Percentiles rank a stretch among this genome's conserved stretches.
Evolutionary conservation across 2,888 invertebrate genomes (phyloP).

Genomic region (Metopia argyrocephala): DNA sequence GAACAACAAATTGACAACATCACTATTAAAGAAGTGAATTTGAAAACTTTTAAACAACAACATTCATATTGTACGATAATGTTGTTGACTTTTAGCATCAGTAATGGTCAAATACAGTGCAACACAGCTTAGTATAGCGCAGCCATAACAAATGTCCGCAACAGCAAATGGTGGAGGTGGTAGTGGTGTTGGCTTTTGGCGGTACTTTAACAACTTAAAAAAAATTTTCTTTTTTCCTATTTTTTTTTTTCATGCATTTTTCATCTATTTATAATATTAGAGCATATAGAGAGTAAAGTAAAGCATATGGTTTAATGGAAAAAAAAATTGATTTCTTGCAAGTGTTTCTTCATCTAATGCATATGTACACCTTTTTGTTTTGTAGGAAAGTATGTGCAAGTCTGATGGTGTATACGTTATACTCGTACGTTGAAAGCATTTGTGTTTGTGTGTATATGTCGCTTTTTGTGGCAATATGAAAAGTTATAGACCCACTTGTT

Average conservation of each 20-base stretch:
- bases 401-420: background rate
- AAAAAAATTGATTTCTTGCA: slow-evolving; percentile 51
- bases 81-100: slow-evolving; percentile 66
- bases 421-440: background rate
- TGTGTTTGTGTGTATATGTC: slow-evolving; percentile 9
- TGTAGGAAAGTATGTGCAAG: too few relatives aligned
- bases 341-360: slow-evolving; percentile 61
- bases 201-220: slow-evolving; percentile 54
- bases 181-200: slow-evolving; percentile 50
- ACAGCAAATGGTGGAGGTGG: slow-evolving; percentile 12
- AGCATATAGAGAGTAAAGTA: slow-evolving; percentile 1
- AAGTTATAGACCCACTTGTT: slow-evolving; percentile 65
- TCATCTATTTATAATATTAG: slow-evolving; percentile 28
- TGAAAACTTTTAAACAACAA: slow-evolving; percentile 54
- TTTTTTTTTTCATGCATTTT: slow-evolving; percentile 30
- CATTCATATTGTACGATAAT: slow-evolving; percentile 43
- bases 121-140: too few relatives aligned
- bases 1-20: slow-evolving; percentile 63
- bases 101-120: slow-evolving; percentile 37
- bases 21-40: slow-evolving; percentile 59
- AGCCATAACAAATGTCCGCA: too few relatives aligned
- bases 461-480: slow-evolving; percentile 57
- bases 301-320: background rate
- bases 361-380: slow-evolving; percentile 49
- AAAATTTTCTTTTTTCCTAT: slow-evolving; percentile 32